Base-by-base conservation (phyloP, 64 coral and sea anemone species). In the Exaiptasia diaphana region DNA sequence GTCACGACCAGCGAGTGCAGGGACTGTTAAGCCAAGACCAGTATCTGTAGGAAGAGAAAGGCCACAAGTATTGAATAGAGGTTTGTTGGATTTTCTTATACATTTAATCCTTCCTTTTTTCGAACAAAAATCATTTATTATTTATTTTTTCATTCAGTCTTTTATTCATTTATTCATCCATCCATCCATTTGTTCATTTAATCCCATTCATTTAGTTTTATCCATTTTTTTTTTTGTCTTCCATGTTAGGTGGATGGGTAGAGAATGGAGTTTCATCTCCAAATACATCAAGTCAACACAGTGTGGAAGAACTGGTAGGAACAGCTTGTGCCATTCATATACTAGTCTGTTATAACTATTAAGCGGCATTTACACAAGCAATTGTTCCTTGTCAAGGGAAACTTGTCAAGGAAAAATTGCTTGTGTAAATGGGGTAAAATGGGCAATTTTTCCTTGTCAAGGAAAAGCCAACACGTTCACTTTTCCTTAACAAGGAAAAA, bases 1-100 rank as follows among this genome's bases (percentile, higher is more conserved):
- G 33, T 87, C 90, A 5, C 69, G 90, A n/a, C 77, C 90, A 20
- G 68, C 83, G 34, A 93, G 90, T 82, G 90, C 90, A 42, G 83
- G 83, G 20, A 39, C 52, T 26, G 27, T 59, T 31, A 86, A 74
- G 15, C 18, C 82, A 27, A 73, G 90, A 15, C 76, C 90, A 15
- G 59, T 27, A 6, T 91, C 88, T 53, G 81, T 74, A 72, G 89
- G 64, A 3, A 85, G 74, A 34, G 89, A 91, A 40, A 84, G 74
- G 17, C 23, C 20, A 1, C 52, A 59, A 1, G 39, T 79, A 44
- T 53, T 81, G 39, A 40, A 50, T 28, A 85, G 89, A 85, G 89
- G 89, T 91, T 46, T 46, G 43, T 46, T 46, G 43, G 43, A 46
- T 46, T 15, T 46, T 15, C 15, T 46, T 15, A 7, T 46, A 7